Evolutionary conservation across 2,113 vertebrate species (phyloP).

Genomic region (Rhinichthys klamathensis): DNA sequence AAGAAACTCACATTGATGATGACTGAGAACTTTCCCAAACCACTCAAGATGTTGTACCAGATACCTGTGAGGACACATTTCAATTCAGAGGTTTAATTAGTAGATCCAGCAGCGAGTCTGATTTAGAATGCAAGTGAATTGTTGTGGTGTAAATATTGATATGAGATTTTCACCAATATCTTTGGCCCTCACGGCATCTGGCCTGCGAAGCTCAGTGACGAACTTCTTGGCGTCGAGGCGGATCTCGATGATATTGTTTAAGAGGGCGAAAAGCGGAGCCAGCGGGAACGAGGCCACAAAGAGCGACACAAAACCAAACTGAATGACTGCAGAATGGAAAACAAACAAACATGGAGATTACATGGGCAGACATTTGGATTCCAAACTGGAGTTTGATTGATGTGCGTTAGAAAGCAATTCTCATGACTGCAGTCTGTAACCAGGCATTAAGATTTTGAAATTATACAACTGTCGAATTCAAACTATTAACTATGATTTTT

Average conservation of each 20-base stretch:
- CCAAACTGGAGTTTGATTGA: not conserved
- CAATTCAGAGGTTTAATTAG: not conserved
- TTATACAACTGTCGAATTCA: not conserved
- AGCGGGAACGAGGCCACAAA: conserved; percentile 98
- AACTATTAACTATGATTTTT: too few relatives aligned
- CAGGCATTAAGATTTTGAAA: not conserved
- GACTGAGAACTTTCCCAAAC: conserved; percentile 94
- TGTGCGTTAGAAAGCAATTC: too few relatives aligned
- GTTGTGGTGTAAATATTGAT: not conserved
- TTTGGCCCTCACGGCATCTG: conserved; percentile 89
- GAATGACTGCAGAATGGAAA: conserved; percentile 83
- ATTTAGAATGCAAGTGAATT: not conserved
- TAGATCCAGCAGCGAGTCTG: not conserved
- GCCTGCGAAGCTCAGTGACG: conserved; percentile 91
- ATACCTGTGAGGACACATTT: conserved; percentile 79
- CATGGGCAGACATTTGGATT: not conserved
- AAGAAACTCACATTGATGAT: conserved; percentile 93
- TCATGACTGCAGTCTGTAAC: not conserved
- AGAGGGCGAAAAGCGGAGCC: conserved; percentile 95
- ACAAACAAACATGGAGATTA: conserved; percentile 53
- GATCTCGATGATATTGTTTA: conserved; percentile 98
- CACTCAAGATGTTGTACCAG: conserved; percentile 95
- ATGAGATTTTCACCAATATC: conserved; percentile 85
- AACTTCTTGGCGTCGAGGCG: conserved; percentile 97
- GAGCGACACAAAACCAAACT: conserved; percentile 97